Percentiles rank a stretch among this genome's conserved stretches.
Conservation (phyloP, 2,888 invertebrate genomes). For the Apocheima hispidaria region DNA sequence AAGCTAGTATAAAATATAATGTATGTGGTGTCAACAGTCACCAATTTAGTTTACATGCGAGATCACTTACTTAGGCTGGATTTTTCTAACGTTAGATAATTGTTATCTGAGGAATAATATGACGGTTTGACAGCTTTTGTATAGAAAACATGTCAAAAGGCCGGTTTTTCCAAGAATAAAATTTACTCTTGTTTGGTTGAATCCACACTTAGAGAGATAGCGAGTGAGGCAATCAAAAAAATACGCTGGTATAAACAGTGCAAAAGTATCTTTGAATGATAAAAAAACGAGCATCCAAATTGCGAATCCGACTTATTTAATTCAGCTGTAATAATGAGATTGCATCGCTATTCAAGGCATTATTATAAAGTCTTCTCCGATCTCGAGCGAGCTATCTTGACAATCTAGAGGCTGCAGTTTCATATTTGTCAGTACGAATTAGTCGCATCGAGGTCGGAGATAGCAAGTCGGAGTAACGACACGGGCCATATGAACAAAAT, state of each 20-base stretch:
- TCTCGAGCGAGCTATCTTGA: slow-evolving; percentile 16
- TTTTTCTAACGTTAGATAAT: too few species aligned
- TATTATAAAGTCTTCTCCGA: slow-evolving; percentile 12
- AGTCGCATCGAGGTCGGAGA: slow-evolving; percentile 49
- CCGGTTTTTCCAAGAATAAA: too few species aligned
- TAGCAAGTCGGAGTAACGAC: slow-evolving; percentile 41
- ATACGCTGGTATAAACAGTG: not conserved
- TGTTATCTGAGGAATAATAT: too few species aligned
- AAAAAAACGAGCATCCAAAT: slow-evolving; percentile 3
- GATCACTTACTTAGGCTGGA: too few species aligned
- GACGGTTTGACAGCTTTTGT: too few species aligned
- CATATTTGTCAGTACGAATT: slow-evolving; percentile 46
- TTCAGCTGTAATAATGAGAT: slow-evolving; percentile 8
- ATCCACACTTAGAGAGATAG: too few species aligned
- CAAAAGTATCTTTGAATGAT: not conserved
- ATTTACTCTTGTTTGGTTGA: too few species aligned
- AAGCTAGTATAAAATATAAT: too few species aligned
- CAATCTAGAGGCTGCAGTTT: slow-evolving; percentile 28
- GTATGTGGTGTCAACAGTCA: too few species aligned
- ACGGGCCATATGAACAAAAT: slow-evolving; percentile 47
- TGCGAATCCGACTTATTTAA: slow-evolving; percentile 13
- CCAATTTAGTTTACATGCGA: too few species aligned
- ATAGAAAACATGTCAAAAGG: too few species aligned
- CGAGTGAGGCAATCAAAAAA: too few species aligned
- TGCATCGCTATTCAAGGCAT: slow-evolving; percentile 12